Base-by-base conservation (phyloP, 2,113 vertebrate species). In the Hippocampus mohnikei region DNA sequence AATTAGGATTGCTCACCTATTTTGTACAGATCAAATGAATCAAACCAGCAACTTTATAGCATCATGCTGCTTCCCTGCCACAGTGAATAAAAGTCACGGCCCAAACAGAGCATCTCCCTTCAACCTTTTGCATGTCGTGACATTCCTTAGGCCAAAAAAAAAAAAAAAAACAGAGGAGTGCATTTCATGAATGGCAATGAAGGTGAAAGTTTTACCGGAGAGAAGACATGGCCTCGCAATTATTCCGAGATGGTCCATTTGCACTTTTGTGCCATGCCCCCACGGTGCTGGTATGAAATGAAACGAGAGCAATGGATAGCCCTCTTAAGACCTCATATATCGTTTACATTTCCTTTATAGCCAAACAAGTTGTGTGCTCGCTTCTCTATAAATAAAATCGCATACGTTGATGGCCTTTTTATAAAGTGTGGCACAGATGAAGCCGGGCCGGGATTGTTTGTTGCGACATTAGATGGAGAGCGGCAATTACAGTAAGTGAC, bases 131-230 rank as follows among this genome's bases (percentile, higher is more conserved):
- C 90, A 91, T 92, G 89, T 90, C 86, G 86, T 84, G 85, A 89
- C 84, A 87, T 87, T 89, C 89, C 84, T 87, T 64, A 79, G 77
- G 88, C 6, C 13, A 60, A 60, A 60, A 60, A 56, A 29, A 44
- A 40, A 85, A 91, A 25, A 62, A 18, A 46, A 46, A 46, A 85
- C 90, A 83, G 82, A 83, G 82, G 81, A 65, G 87, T 84, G 91
- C 87, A 92, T 92, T 91, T 92, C 90, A 93, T 92, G 88, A 92
- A 93, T 93, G 71, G 74, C 88, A 91, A 93, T 93, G 89, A 91
- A 89, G 87, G 86, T 74, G 80, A 82, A 77, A 85, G 80, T 88
- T 89, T 86, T 86, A 86, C 85, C 84, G 84, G 81, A 85, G 79
- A 84, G 84, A 81, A 85, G 83, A 88, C 86, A 87, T 79, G 87